Conservation (phyloP, 53 echinoderm and acorn worm genomes). For the Arbacia lixula region DNA sequence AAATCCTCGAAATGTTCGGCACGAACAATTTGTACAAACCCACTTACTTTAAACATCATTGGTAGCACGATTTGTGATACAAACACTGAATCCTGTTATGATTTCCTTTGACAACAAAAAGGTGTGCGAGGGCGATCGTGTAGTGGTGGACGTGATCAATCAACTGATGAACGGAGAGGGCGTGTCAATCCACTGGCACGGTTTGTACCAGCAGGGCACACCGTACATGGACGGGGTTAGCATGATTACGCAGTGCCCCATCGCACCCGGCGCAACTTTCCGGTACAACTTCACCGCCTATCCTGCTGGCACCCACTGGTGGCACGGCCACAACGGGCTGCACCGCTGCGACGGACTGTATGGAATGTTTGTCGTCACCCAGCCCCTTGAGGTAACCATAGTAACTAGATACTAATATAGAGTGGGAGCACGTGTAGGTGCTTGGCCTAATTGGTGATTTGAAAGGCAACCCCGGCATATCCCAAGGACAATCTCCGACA, state of each 20-base stretch:
- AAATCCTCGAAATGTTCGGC: no score
- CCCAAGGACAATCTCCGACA: no score
- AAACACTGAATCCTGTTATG: no score
- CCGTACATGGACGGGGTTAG: conserved; percentile 92
- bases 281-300: conserved; percentile 54
- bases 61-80: no score
- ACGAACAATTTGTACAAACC: no score
- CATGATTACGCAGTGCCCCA: conserved; percentile 85
- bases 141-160: conserved; percentile 81
- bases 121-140: conserved; percentile 89
- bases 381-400: conserved; percentile 51
- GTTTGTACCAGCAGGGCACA: conserved; percentile 70
- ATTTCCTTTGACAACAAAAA: no score
- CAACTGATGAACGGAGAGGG: conserved; percentile 74
- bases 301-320: conserved; percentile 63
- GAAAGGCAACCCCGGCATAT: no score
- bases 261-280: conserved; percentile 60
- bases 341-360: conserved; percentile 85
- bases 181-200: conserved; percentile 93
- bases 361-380: conserved; percentile 78
- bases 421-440: no score
- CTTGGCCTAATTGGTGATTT: no score
- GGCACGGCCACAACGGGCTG: conserved; percentile 90
- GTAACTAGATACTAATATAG: no score
- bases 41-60: no score